These are phyloP conservation scores for Crotalus tigris DNA, from an alignment of 2,113 vertebrate genomes.

Conservation along the genomic window DNA sequence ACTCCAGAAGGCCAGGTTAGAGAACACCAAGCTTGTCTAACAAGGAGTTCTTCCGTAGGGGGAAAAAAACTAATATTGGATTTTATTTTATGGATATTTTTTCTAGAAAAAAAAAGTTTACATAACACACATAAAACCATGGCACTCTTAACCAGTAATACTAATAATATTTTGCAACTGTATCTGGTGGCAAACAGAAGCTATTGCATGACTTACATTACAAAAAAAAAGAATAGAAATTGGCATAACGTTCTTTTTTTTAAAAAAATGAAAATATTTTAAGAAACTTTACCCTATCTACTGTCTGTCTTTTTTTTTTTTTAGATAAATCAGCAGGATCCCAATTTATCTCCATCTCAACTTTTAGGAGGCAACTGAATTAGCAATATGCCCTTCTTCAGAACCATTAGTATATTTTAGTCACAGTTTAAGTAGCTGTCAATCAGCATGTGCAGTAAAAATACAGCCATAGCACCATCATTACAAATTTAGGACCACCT, in stretches of 20 bases:
- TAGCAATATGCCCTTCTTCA: conserved; percentile 56
- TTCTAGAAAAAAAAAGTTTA: conserved; percentile 42
- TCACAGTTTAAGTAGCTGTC: conserved; percentile 70
- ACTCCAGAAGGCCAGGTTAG: background rate
- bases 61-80: background rate
- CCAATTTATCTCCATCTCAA: conserved; percentile 6
- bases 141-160: conserved; percentile 34
- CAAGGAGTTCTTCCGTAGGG: background rate
- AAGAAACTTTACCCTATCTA: background rate
- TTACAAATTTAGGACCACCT: conserved; percentile 71
- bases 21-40: background rate
- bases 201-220: conserved; percentile 42
- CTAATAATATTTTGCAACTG: conserved; percentile 42
- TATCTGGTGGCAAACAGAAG: conserved; percentile 29
- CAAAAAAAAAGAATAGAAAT: background rate
- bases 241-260: conserved; percentile 6
- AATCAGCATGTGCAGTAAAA: conserved; percentile 59
- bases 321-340: conserved; percentile 16
- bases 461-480: conserved; percentile 72
- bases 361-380: conserved; percentile 48
- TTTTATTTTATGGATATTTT: conserved; percentile 22
- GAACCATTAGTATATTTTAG: conserved; percentile 56
- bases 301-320: background rate
- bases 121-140: conserved; percentile 11
- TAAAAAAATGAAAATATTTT: background rate